Evolutionary conservation across 2,888 invertebrate species (phyloP).

Genomic region (Eristalinus sepulchralis): DNA sequence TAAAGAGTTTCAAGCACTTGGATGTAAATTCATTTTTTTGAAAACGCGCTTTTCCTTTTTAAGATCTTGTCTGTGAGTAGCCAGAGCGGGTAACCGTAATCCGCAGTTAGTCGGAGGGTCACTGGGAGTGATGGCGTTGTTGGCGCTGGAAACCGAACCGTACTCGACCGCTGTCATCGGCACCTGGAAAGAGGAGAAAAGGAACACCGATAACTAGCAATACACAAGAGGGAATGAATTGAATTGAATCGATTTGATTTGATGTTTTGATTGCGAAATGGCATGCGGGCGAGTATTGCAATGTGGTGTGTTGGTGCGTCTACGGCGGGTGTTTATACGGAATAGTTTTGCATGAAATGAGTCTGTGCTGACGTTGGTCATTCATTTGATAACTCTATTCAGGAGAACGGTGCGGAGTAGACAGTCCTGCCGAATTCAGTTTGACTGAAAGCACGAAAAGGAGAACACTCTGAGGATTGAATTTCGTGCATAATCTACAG

Average conservation of each 20-base stretch:
- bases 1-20: background rate
- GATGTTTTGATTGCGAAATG: slow-evolving; percentile 7
- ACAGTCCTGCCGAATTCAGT: background rate
- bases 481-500: no score
- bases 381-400: background rate
- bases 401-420: background rate
- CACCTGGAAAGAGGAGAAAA: slow-evolving; percentile 32
- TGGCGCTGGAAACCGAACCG: background rate
- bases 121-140: slow-evolving; percentile 26
- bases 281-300: background rate
- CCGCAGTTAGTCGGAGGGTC: slow-evolving; percentile 35
- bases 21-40: background rate
- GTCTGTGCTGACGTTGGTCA: background rate
- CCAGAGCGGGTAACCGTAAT: slow-evolving; percentile 34
- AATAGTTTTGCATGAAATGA: background rate
- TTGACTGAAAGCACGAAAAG: background rate
- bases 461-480: no score
- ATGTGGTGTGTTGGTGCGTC: background rate
- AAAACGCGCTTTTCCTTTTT: background rate
- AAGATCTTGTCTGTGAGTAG: background rate
- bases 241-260: slow-evolving; percentile 29
- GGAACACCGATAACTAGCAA: slow-evolving; percentile 21
- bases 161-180: slow-evolving; percentile 25
- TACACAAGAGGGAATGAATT: slow-evolving; percentile 12
- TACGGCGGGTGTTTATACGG: background rate